Evolutionary conservation across 1,140 invertebrate genomes (phyloP).

Genomic region (Melanaphis sacchari): DNA sequence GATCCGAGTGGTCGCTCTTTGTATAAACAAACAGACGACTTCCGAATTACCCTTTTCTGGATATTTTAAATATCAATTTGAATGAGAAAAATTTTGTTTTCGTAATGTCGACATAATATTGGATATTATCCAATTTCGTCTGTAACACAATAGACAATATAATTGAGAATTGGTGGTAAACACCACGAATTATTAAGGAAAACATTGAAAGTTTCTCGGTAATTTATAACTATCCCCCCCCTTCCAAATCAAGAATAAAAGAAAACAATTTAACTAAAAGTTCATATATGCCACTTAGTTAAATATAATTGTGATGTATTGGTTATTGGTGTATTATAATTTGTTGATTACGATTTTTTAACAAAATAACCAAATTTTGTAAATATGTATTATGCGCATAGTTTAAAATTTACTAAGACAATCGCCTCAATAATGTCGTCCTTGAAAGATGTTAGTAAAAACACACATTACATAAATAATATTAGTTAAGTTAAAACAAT

Average conservation of each 20-base stretch:
- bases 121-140: background rate
- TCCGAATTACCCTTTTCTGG: accelerated
- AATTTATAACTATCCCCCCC: too few species aligned
- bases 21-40: background rate
- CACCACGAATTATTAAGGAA: background rate
- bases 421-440: background rate
- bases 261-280: background rate
- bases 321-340: background rate
- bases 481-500: background rate
- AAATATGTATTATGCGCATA: background rate
- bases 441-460: background rate
- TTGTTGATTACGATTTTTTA: background rate
- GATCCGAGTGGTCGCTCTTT: background rate
- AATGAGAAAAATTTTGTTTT: too few species aligned
- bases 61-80: background rate
- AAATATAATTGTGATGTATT: background rate
- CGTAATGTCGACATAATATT: background rate
- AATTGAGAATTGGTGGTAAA: background rate
- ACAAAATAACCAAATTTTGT: background rate
- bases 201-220: background rate
- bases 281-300: background rate
- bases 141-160: background rate
- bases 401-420: background rate
- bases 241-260: too few species aligned
- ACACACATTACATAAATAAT: background rate